Conservation (phyloP, 2,888 invertebrate species). For the Drosophila prostipennis region DNA sequence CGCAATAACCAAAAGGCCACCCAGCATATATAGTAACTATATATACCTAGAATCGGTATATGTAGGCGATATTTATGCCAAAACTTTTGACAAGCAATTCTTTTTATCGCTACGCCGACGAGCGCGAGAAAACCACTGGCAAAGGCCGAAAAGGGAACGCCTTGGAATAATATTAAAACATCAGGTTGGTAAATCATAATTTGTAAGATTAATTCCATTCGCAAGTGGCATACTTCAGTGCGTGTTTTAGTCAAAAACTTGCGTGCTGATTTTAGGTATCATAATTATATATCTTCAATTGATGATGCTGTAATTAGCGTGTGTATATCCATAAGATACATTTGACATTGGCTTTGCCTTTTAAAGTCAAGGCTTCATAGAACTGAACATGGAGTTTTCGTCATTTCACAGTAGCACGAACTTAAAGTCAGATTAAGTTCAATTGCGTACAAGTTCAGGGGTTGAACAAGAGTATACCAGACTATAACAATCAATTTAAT, state of each 20-base stretch:
- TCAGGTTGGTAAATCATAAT: conserved; percentile 52
- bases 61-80: conserved; percentile 63
- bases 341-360: conserved; percentile 49
- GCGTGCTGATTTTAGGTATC: background rate
- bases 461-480: background rate
- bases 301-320: conserved; percentile 25
- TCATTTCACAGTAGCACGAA: conserved; percentile 2
- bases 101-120: conserved; percentile 46
- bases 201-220: conserved; percentile 3
- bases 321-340: conserved; percentile 39
- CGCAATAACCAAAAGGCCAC: conserved; percentile 53
- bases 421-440: conserved; percentile 7
- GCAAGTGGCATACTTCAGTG: conserved; percentile 4
- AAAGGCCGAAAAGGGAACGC: conserved; percentile 40
- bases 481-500: background rate
- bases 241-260: conserved; percentile 13
- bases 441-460: conserved; percentile 5
- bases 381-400: background rate
- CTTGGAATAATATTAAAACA: conserved; percentile 50
- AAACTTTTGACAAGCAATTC: conserved; percentile 55
- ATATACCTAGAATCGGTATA: conserved; percentile 26
- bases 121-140: conserved; percentile 34
- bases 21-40: conserved; percentile 26
- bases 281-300: conserved; percentile 13
- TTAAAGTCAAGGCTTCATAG: conserved; percentile 28